Evolutionary conservation across 2,113 vertebrate species (phyloP).

Genomic region (Marcusenius ussheri): DNA sequence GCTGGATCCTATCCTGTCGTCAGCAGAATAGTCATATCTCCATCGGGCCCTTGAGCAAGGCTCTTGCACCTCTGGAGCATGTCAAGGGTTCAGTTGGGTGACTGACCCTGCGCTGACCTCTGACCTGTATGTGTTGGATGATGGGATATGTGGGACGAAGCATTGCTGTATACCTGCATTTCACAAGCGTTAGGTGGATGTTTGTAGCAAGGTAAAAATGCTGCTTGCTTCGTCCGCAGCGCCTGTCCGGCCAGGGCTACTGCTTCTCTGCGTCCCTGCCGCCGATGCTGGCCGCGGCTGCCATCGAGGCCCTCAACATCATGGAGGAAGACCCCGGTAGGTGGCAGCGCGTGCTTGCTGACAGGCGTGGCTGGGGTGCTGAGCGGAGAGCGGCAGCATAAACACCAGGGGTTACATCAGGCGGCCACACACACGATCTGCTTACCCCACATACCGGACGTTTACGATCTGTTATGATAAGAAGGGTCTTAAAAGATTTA

Average conservation of each 20-base stretch:
- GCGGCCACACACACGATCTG: neutral
- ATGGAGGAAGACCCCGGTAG: conserved; percentile 95
- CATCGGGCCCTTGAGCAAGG: neutral
- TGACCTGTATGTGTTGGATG: neutral
- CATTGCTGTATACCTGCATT: neutral
- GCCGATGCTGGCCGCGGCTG: conserved; percentile 84
- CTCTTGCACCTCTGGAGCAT: neutral
- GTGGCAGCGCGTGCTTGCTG: neutral
- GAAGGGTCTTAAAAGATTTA: neutral
- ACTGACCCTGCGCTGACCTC: neutral
- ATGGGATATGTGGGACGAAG: neutral
- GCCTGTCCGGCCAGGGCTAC: conserved; percentile 91
- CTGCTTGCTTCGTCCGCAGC: conserved; percentile 46
- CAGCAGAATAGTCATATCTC: neutral
- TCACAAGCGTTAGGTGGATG: neutral
- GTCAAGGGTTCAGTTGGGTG: neutral
- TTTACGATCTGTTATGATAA: conserved; percentile 1
- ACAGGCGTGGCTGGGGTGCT: neutral
- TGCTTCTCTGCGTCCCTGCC: conserved; percentile 95
- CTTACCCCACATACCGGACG: neutral
- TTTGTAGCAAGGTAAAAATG: neutral
- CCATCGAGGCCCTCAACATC: conserved; percentile 89
- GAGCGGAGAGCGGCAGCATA: neutral
- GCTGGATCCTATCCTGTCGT: neutral
- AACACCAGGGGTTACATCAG: neutral